Evolutionary conservation across 2,113 vertebrate genomes (phyloP), one percentile per base, ranked within the genome.

Genomic region (Spea multiplicata): DNA sequence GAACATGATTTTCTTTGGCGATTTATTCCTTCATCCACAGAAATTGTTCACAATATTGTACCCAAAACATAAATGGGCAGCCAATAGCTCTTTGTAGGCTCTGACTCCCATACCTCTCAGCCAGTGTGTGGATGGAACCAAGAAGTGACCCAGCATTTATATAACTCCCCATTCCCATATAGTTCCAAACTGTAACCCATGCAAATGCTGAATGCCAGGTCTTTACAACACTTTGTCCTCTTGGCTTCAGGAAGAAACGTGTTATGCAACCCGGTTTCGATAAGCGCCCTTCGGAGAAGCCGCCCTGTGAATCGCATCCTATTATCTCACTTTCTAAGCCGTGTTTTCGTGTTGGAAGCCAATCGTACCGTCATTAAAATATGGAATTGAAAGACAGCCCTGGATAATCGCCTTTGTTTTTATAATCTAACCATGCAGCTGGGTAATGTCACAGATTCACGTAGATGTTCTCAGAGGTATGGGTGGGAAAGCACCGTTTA

Each of bases 291-390:
- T 46, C 10, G 66, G 53, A 61, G 66, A 44, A 57, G 2, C 75
- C 50, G 50, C 65, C 74, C 44, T 57, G 44, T 7, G 50, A 44
- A 53, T n/a, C 49, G n/a, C 75, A 44, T 55, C 66, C 61, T 61
- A 61, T 68, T 70, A 48, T 70, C 53, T 77, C 10, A 61, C 65
- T 70, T 77, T 70, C 65, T 69, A 44, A 49, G 53, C 44, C 2
- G 44, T 6, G 6, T 46, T 48, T 59, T 77, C n/a, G 61, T 9
- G 48, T n/a, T n/a, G 6, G 14, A 62, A 70, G 44, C 53, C 75
- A 70, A 61, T 59, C 61, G 61, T 70, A 61, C 59, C 70, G 69
- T 69, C n/a, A 49, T 77, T 65, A 57, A 68, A 57, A 57, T 53
- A 48, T 57, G 52, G 74, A 68, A 47, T 50, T 57, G 50, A 55